Percentiles rank a stretch among this genome's conserved stretches.
phyloP scores from a whole-genome alignment of 2,113 vertebrate genomes.

The Microcebus jonahi region DNA sequence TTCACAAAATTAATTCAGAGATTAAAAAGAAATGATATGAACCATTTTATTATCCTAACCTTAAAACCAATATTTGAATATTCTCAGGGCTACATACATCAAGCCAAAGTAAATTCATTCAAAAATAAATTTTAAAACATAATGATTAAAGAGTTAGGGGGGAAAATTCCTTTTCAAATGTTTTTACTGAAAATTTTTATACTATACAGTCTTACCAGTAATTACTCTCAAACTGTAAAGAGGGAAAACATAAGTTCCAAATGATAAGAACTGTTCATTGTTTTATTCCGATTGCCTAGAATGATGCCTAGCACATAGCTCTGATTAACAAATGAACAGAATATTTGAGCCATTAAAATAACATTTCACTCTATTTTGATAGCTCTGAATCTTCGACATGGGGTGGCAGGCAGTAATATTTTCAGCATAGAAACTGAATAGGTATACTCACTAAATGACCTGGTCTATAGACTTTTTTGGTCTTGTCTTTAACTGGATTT shows the following conservation, averaged over 20 bases:
- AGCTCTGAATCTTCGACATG: constrained; percentile 20
- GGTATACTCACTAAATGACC: background rate
- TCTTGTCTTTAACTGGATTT: constrained; percentile 8
- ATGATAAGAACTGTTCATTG: background rate
- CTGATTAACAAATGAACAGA: background rate
- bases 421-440: constrained; percentile 21
- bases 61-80: background rate
- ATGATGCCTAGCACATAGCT: background rate
- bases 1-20: background rate
- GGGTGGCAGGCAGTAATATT: background rate
- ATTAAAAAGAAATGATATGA: background rate
- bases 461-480: background rate
- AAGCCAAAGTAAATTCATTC: constrained; percentile 39
- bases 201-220: background rate
- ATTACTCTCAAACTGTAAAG: background rate
- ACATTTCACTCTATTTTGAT: constrained; percentile 17
- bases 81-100: background rate
- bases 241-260: background rate
- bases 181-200: constrained; percentile 24
- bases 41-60: background rate
- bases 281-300: constrained; percentile 5
- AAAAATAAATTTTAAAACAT: constrained; percentile 45
- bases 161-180: constrained; percentile 26
- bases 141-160: constrained; percentile 27
- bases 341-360: constrained; percentile 2